Conservation (phyloP, 92 coral and sea anemone species). For the Porites divaricata region DNA sequence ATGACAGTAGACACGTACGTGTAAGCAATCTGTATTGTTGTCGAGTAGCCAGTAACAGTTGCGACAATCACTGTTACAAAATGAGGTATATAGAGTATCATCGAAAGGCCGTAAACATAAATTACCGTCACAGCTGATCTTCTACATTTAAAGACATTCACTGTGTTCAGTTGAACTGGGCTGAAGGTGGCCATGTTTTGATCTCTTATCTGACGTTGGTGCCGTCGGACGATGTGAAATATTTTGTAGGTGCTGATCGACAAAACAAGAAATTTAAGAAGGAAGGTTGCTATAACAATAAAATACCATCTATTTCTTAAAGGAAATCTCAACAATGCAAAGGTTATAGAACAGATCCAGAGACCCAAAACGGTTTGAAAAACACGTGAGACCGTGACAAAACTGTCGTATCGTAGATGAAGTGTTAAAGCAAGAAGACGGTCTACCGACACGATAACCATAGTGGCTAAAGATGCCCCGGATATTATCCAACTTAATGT, state of each 20-base stretch:
- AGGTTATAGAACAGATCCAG: conserved; percentile 28
- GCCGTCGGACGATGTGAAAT: conserved; percentile 32
- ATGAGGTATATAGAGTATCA: conserved; percentile 28
- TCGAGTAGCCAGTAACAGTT: conserved; percentile 13
- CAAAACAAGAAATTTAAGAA: not conserved
- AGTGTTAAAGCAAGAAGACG: conserved; percentile 41
- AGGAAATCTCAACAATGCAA: conserved; percentile 10
- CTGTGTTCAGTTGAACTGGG: not conserved
- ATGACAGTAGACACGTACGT: conserved; percentile 31
- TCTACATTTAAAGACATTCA: not conserved
- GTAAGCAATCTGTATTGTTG: conserved; percentile 22
- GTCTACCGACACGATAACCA: conserved; percentile 21
- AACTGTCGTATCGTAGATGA: conserved; percentile 39
- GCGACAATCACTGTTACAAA: conserved; percentile 14
- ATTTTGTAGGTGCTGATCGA: conserved; percentile 3
- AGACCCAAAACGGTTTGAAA: not conserved
- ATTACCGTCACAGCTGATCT: conserved; percentile 31
- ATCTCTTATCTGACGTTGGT: conserved; percentile 20
- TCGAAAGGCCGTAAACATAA: conserved; percentile 15
- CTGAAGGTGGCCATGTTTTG: not conserved
- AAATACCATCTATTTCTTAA: conserved; percentile 9
- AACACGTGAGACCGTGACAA: conserved; percentile 37
- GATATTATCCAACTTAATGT: conserved; percentile 41
- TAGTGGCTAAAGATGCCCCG: conserved; percentile 28
- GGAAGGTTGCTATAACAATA: not conserved